These are phyloP conservation scores for Gila orcuttii DNA, from an alignment of 2,113 vertebrate genomes.

Conservation along the genomic window DNA sequence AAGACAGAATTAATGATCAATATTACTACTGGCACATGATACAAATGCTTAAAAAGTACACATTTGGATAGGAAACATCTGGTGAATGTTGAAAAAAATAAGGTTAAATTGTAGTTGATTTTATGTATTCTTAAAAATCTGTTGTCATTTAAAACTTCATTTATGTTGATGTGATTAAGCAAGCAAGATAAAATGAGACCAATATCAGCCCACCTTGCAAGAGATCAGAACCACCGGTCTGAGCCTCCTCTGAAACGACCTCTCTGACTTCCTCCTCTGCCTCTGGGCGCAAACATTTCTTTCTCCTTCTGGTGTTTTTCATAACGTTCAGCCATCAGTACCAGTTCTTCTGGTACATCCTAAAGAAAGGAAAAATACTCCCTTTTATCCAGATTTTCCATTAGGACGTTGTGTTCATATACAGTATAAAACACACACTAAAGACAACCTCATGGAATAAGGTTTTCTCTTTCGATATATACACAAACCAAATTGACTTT, in stretches of 20 bases:
- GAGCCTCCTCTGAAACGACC: constrained; percentile 41
- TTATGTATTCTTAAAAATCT: neutral
- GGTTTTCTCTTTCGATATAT: neutral
- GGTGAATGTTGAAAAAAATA: neutral
- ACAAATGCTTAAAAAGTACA: neutral
- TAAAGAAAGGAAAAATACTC: constrained; percentile 55
- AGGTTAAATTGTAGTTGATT: neutral
- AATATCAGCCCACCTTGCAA: neutral
- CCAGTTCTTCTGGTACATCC: constrained; percentile 85
- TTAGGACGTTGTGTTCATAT: neutral
- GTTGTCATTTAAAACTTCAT: neutral
- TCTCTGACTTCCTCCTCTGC: constrained; percentile 50
- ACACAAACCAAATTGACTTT: no score
- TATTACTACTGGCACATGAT: neutral
- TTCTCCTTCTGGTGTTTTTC: constrained; percentile 81
- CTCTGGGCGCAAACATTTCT: constrained; percentile 61
- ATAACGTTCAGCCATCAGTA: constrained; percentile 88
- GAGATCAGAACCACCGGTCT: constrained; percentile 64
- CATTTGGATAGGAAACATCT: neutral
- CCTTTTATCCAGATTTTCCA: neutral
- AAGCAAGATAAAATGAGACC: neutral
- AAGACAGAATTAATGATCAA: neutral
- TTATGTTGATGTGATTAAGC: neutral
- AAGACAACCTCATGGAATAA: neutral
- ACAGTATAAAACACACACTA: neutral